Conservation (phyloP, 2,797 vertebrate genomes). For the Sebastes aleutianus region DNA sequence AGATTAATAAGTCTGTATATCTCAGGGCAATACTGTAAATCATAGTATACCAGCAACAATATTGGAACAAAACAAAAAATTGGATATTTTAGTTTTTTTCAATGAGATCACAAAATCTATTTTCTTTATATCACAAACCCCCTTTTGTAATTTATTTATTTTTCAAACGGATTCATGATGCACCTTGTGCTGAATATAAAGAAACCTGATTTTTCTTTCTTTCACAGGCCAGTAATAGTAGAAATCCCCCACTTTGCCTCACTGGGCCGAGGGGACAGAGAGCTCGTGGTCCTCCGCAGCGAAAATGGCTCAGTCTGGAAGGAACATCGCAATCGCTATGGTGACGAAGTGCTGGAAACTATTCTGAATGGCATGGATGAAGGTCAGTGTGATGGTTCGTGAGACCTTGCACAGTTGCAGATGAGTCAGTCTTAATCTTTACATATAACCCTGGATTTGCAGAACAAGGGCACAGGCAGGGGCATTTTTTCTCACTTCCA, state of each 20-base stretch:
- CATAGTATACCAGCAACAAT: neutral
- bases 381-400: conserved; percentile 78
- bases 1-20: neutral
- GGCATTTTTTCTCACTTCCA: neutral
- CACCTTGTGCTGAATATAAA: neutral
- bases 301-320: conserved; percentile 97
- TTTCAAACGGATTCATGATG: neutral
- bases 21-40: neutral
- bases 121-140: neutral
- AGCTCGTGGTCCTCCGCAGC: conserved; percentile 93
- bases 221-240: conserved; percentile 92
- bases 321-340: conserved; percentile 92
- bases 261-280: conserved; percentile 88
- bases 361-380: conserved; percentile 97
- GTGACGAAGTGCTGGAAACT: conserved; percentile 91
- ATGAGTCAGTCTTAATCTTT: conserved; percentile 16
- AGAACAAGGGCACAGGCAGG: neutral
- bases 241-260: conserved; percentile 98
- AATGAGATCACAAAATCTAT: neutral
- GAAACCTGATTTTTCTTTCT: neutral
- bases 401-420: neutral
- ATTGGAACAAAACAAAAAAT: neutral
- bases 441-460: conserved; percentile 1
- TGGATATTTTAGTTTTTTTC: neutral
- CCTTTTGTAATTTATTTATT: neutral